Evolutionary conservation across 2,113 vertebrate genomes (phyloP), one percentile per base, ranked within the genome.

Genomic region (Hipposideros armiger): DNA sequence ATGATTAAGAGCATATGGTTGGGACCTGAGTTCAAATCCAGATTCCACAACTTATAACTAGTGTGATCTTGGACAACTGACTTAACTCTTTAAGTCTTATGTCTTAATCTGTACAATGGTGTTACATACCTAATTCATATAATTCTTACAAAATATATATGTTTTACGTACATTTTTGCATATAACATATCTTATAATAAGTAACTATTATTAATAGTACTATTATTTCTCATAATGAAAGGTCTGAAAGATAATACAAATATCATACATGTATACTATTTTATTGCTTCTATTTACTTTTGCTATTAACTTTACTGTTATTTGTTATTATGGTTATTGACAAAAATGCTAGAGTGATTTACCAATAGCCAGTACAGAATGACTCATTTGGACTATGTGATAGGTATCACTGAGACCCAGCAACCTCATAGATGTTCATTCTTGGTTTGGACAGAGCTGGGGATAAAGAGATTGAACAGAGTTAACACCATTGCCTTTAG

Each of bases 281-380:
- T 77, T 87, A 47, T 90, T 89, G 47, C 67, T 90, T 66, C 81
- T 77, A 16, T 82, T 94, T 78, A 73, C 15, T 96, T 91, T 95
- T 92, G 52, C 84, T 64, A 84, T 70, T 73, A 56, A 42, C 58
- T 90, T 67, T 24, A 76, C 80, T 54, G 40, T 86, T 45, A 77
- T 60, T 67, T 92, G 11, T 88, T 50, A 0, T 89, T 52, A 36
- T 36, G 36, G 45, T 85, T 92, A 74, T 73, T 67, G 28, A 70
- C 26, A 91, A 40, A 78, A 89, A 85, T 67, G 13, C 54, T 89
- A 5, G 70, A 24, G 40, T 62, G 45, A 77, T 60, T 95, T 19
- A 5, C 42, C 87, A 54, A 52, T 40, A 60, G 24, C 50, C n/a
- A 74, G n/a, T 74, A 62, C 6, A 88, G n/a, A 85, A 42, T 77